These are phyloP conservation scores for Popillia japonica DNA, from an alignment of 1,140 invertebrate genomes.

Conservation along the genomic window DNA sequence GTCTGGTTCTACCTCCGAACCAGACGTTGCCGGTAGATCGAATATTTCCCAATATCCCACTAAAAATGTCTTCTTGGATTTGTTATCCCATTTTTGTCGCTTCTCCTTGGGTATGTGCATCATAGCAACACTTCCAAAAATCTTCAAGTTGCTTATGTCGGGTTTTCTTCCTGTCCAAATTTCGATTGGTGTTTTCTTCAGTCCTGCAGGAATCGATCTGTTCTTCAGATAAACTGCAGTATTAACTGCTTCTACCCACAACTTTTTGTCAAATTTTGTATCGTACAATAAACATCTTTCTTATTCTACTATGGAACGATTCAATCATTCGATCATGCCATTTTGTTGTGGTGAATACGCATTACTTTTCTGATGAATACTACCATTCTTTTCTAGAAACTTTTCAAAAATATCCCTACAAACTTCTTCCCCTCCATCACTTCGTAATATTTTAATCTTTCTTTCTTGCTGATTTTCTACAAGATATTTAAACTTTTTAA, in stretches of 20 bases:
- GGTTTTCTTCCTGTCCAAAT: slow-evolving; percentile 60
- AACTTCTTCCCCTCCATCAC: slow-evolving; percentile 43
- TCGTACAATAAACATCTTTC: slow-evolving; percentile 55
- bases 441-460: slow-evolving; percentile 51
- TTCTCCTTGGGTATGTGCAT: slow-evolving; percentile 58
- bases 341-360: slow-evolving; percentile 57
- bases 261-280: slow-evolving; percentile 53
- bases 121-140: slow-evolving; percentile 60
- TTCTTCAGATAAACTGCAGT: slow-evolving; percentile 61
- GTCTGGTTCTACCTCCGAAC: too few relatives aligned
- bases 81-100: slow-evolving; percentile 58
- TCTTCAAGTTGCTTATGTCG: slow-evolving; percentile 57
- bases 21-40: too few relatives aligned
- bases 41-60: slow-evolving; percentile 59
- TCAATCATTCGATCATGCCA: slow-evolving; percentile 54
- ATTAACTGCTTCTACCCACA: slow-evolving; percentile 61
- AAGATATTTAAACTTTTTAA: slow-evolving; percentile 53
- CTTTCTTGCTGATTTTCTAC: slow-evolving; percentile 54
- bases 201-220: slow-evolving; percentile 41
- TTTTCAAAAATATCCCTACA: slow-evolving; percentile 41
- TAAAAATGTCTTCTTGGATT: slow-evolving; percentile 55
- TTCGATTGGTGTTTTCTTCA: slow-evolving; percentile 57
- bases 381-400: slow-evolving; percentile 34
- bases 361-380: slow-evolving; percentile 43
- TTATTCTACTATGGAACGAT: slow-evolving; percentile 49